Base-by-base conservation (phyloP, 2,113 vertebrate genomes). In the Gobiocypris rarus region DNA sequence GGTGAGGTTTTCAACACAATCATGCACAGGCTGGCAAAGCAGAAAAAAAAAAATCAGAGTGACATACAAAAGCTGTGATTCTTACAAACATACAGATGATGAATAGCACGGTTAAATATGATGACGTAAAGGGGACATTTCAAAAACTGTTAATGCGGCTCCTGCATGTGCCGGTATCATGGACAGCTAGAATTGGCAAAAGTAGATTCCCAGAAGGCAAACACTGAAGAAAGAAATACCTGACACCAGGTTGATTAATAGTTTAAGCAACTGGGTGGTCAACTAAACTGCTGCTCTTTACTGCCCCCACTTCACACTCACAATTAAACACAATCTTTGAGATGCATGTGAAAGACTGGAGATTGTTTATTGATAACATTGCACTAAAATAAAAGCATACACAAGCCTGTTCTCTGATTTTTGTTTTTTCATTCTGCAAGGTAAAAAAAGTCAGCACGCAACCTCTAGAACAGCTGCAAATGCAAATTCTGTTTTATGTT, bases 21-120 rank as follows among this genome's bases (percentile, higher is more conserved):
- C 63, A 31, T 24, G 24, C 31, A 41, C 31, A n/a, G 54, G 10
- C 9, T 17, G 26, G 48, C 26, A 74, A 74, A 74, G 65, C 65
- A 34, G 50, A 2, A 4, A 54, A 75, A 34, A 26, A 54, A 56
- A 15, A 3, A 19, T 22, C 69, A 71, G 69, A 45, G 71, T 54
- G 73, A 76, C 38, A 78, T 43, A 78, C 59, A 78, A 38, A n/a
- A 26, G 22, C 52, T 43, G 9, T 58, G 34, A 38, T 59, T 41
- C n/a, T 65, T 43, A 26, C 31, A 77, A 77, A 59, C 31, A 59
- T 45, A 9, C 59, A 59, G 76, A 65, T 79, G 58, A 79, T 48
- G 56, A 79, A 79, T 63, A 41, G 38, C 59, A 31, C 9, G 19
- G n/a, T 48, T 50, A 80, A n/a, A 50, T 22, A 13, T 31, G 26